Evolutionary conservation across 1,140 invertebrate genomes (phyloP).

Genomic region (Zaprionus capensis): DNA sequence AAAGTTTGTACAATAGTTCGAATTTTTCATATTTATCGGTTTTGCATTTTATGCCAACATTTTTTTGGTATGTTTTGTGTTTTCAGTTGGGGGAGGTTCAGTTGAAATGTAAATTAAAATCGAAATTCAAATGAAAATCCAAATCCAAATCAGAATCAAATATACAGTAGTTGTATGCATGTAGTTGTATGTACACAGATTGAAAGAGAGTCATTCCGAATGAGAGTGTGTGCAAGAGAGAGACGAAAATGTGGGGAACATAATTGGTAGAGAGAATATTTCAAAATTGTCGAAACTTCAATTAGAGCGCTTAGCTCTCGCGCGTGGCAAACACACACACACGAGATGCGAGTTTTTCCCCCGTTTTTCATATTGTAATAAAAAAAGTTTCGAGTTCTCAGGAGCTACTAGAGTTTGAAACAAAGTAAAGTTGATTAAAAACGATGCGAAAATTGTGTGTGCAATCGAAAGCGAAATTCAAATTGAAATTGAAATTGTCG

Average conservation of each 20-base stretch:
- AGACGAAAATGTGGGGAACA: neutral
- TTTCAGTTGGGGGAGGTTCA: neutral
- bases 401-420: slow-evolving; percentile 30
- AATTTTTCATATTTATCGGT: slow-evolving; percentile 59
- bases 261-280: neutral
- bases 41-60: slow-evolving; percentile 84
- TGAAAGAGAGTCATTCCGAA: neutral
- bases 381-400: slow-evolving; percentile 16
- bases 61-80: slow-evolving; percentile 47
- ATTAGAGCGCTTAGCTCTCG: neutral
- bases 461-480: slow-evolving; percentile 38
- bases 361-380: neutral
- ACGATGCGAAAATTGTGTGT: slow-evolving; percentile 56
- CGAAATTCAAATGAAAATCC: neutral
- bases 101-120: slow-evolving; percentile 35
- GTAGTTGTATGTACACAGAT: neutral
- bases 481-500: slow-evolving; percentile 6
- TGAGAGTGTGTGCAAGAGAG: neutral
- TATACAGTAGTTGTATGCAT: neutral
- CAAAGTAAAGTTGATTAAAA: slow-evolving; percentile 67
- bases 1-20: slow-evolving; percentile 36
- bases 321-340: too few species aligned
- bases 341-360: neutral
- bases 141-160: neutral
- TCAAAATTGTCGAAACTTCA: neutral